phyloP scores from a whole-genome alignment of 2,797 vertebrate genomes.

The Psittacula derbiana region DNA sequence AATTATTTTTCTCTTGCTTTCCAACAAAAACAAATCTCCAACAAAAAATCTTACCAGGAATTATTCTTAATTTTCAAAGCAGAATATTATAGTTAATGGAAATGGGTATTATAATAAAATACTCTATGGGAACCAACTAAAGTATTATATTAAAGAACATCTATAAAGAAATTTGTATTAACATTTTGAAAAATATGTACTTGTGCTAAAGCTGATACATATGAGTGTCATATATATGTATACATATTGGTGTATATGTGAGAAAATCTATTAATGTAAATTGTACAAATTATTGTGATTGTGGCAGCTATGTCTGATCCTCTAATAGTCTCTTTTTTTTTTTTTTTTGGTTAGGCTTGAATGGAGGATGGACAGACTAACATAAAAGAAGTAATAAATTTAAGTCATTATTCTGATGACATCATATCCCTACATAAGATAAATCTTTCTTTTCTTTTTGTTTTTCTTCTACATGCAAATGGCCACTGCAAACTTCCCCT shows the following conservation, averaged over 20 bases:
- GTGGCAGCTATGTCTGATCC: not conserved
- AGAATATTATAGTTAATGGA: not conserved
- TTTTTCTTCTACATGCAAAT: not conserved
- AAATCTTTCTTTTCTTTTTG: not conserved
- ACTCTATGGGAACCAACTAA: not conserved
- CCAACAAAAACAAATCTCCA: not conserved
- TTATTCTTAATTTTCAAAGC: not conserved
- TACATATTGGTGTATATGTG: not conserved
- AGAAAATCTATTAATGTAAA: not conserved
- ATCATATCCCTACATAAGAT: not conserved
- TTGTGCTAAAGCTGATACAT: not conserved
- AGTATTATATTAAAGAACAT: not conserved
- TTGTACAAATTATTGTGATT: not conserved
- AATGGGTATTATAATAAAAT: not conserved
- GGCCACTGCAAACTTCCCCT: not conserved
- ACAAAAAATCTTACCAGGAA: not conserved
- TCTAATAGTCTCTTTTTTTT: not conserved
- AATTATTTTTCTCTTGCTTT: not conserved
- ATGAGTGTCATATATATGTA: not conserved
- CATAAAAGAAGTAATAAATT: not conserved
- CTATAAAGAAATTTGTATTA: not conserved
- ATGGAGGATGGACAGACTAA: not conserved
- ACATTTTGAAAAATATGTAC: not conserved
- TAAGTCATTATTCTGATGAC: not conserved
- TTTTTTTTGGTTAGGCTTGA: fast-evolving